Percentiles rank a stretch among this genome's conserved stretches.
These are phyloP conservation scores for Chloroceryle amazona DNA, from an alignment of 2,797 vertebrate species.

Conservation along the genomic window DNA sequence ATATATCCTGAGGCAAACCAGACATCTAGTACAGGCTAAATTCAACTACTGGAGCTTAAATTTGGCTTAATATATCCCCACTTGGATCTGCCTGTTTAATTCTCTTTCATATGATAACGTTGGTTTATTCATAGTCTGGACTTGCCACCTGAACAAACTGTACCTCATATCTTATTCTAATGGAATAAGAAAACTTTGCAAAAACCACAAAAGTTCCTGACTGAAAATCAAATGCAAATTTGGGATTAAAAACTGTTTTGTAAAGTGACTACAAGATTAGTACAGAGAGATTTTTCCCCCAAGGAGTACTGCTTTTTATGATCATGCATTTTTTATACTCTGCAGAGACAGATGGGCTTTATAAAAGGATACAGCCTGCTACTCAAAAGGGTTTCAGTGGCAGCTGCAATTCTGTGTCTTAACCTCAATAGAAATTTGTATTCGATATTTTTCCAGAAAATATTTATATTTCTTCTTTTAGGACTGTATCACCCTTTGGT, in stretches of 20 bases:
- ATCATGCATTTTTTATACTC: conserved; percentile 43
- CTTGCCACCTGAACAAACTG: conserved; percentile 86
- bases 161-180: conserved; percentile 88
- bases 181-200: conserved; percentile 72
- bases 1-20: conserved; percentile 92
- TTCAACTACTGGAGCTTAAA: conserved; percentile 89
- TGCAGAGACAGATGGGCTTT: conserved; percentile 64
- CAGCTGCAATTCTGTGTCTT: conserved; percentile 3
- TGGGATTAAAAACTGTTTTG: conserved; percentile 54
- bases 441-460: background rate
- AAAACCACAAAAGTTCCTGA: conserved; percentile 69
- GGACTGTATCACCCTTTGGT: background rate
- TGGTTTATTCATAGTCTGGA: conserved; percentile 82
- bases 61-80: conserved; percentile 95
- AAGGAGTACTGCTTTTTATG: conserved; percentile 50
- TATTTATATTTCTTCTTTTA: background rate
- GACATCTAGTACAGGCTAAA: conserved; percentile 88
- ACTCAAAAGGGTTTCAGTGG: background rate
- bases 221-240: conserved; percentile 68
- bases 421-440: background rate
- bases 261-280: conserved; percentile 34
- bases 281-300: conserved; percentile 16
- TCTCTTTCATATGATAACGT: conserved; percentile 89
- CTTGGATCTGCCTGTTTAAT: conserved; percentile 89
- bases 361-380: conserved; percentile 28